Evolutionary conservation across 2,888 invertebrate species (phyloP), one percentile per base, ranked within the genome.

Genomic region (Cordilura impudica): DNA sequence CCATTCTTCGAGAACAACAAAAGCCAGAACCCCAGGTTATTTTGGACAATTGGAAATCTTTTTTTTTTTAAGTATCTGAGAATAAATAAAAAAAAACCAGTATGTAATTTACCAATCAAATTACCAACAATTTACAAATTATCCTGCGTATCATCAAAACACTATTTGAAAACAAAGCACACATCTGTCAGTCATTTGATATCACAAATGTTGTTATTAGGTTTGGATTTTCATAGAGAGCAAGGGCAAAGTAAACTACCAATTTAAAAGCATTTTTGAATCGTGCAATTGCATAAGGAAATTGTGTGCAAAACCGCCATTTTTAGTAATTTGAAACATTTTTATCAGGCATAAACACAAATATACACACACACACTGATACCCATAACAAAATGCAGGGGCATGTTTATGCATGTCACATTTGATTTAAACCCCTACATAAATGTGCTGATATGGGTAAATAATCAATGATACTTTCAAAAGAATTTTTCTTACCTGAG

Each of bases 231-330:
- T 39, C 18, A 35, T 39, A 29, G 26, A 5, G 10, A 39, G 14
- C n/a, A n/a, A n/a, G n/a, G n/a, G n/a, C n/a, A n/a, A n/a, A 14
- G 14, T 54, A 72, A 72, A 19, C 69, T 73, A 56, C 14, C 73
- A 78, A 78, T 73, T 78, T 60, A 54, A 47, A 53, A 39, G 39
- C 47, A 53, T 53, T 77, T 66, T 66, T 53, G 29, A 71, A 49
- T 65, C 71, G 47, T 65, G 56, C 67, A 78, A 66, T 74, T 67
- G 49, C 61, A 58, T 47, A 67, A 71, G 71, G 71, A 78, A 70
- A 70, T 74, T 70, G 67, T 66, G 70, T 70, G 74, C 71, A 60
- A 71, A 78, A 54, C 60, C 60, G 54, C 3, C 65, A 58, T 12
- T 76, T 74, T 79, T 19, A 61, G 35, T 39, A 63, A 72, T 67